A percentile compares a stretch with the other conserved stretches of the same genome.
Evolutionary conservation across 1,140 invertebrate genomes (phyloP).

Genomic region (Hermetia illucens): DNA sequence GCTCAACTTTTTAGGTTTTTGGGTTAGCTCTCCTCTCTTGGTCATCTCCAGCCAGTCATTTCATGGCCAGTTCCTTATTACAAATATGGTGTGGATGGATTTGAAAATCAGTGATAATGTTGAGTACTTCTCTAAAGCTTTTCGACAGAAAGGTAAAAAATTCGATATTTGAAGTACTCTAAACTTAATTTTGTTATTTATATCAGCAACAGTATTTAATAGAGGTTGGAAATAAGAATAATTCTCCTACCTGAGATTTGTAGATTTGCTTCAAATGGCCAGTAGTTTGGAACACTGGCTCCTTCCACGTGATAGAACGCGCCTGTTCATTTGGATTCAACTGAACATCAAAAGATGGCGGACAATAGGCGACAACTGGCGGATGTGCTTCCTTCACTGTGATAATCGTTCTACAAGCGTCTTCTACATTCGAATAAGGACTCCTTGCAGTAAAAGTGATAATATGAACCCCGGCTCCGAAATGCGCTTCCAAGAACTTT

Average conservation of each 20-base stretch:
- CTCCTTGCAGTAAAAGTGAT: conserved; percentile 45
- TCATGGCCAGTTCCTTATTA: no score
- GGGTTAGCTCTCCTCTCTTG: no score
- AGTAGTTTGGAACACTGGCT: conserved; percentile 51
- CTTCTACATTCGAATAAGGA: conserved; percentile 37
- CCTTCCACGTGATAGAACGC: conserved; percentile 47
- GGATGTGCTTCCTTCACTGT: conserved; percentile 37
- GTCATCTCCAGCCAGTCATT: no score
- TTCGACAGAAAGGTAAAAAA: no score
- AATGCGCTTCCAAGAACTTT: conserved; percentile 42
- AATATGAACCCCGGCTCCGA: conserved; percentile 40
- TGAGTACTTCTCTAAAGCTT: no score
- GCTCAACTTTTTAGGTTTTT: no score
- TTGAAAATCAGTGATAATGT: no score
- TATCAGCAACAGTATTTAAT: no score
- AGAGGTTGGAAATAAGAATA: no score
- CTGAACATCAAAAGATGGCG: conserved; percentile 43
- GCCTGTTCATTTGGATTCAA: conserved; percentile 37
- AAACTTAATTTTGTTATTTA: no score
- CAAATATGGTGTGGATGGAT: no score
- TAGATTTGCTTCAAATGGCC: conserved; percentile 39
- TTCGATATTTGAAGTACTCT: no score
- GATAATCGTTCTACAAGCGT: conserved; percentile 44
- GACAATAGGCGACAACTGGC: conserved; percentile 38
- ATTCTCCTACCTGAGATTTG: conserved; percentile 42